Evolutionary conservation across 1,140 invertebrate species (phyloP).

Genomic region (Notospermus geniculatus): DNA sequence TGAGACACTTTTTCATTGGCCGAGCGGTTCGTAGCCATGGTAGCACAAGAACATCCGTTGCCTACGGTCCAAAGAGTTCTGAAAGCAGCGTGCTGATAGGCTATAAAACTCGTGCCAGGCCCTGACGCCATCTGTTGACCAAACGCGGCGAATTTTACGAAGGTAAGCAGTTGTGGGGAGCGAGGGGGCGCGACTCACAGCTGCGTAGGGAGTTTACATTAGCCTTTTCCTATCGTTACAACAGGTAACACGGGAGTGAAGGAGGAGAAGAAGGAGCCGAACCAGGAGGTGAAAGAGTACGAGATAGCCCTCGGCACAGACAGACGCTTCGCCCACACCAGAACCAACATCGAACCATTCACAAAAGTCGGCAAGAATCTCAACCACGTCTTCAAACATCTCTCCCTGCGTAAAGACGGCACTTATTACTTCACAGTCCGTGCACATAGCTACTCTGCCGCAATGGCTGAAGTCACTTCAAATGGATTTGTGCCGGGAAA

Average conservation of each 20-base stretch:
- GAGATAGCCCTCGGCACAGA: slow-evolving; percentile 41
- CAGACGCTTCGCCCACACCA: slow-evolving; percentile 33
- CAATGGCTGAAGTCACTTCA: slow-evolving; percentile 32
- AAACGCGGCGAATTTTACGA: too few species aligned
- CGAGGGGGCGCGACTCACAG: too few species aligned
- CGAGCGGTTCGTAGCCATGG: too few species aligned
- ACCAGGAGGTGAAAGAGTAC: slow-evolving; percentile 32
- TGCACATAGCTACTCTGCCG: slow-evolving; percentile 29
- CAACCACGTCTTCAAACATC: slow-evolving; percentile 31
- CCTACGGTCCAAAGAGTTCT: too few species aligned
- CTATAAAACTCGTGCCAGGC: too few species aligned
- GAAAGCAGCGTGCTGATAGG: too few species aligned
- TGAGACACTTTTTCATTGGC: too few species aligned
- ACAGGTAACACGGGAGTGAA: neutral
- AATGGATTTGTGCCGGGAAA: slow-evolving; percentile 39
- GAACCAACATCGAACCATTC: slow-evolving; percentile 37
- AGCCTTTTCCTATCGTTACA: too few species aligned
- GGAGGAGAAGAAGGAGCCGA: slow-evolving; percentile 4
- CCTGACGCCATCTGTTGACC: too few species aligned
- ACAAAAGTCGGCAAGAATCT: slow-evolving; percentile 33
- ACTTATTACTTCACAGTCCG: slow-evolving; percentile 41
- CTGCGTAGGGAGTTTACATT: too few species aligned
- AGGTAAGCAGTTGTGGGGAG: too few species aligned
- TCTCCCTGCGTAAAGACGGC: slow-evolving; percentile 28
- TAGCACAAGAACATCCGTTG: too few species aligned